These are phyloP conservation scores for Catalaphyllia jardinei DNA, from an alignment of 64 coral and sea anemone species.

Conservation along the genomic window DNA sequence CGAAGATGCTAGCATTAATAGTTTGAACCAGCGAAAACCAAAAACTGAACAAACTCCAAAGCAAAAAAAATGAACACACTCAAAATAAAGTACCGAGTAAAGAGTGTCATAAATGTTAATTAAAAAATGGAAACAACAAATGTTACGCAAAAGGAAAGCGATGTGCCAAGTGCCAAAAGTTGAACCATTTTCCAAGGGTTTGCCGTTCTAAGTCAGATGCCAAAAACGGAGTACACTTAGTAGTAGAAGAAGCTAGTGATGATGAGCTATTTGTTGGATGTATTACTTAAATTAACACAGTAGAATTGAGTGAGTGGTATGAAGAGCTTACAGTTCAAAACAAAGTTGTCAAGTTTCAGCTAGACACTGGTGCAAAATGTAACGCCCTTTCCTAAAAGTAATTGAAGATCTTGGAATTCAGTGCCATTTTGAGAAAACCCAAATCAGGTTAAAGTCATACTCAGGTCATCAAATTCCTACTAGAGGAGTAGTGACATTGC, in stretches of 20 bases:
- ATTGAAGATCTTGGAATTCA: too few relatives aligned
- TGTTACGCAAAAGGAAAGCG: conserved; percentile 12
- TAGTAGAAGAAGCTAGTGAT: background rate
- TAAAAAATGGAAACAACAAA: conserved; percentile 9
- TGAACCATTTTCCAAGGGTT: conserved; percentile 30
- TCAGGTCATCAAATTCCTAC: background rate
- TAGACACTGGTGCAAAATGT: conserved; percentile 37
- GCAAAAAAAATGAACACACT: background rate
- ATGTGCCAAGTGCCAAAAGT: conserved; percentile 6
- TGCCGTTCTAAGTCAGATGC: background rate
- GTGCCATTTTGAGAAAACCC: background rate
- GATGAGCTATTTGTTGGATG: conserved; percentile 14
- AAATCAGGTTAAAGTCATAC: background rate
- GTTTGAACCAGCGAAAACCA: background rate
- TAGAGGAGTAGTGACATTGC: conserved; percentile 10
- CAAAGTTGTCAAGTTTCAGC: background rate
- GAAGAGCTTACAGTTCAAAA: background rate
- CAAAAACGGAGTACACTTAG: too few relatives aligned
- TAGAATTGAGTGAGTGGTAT: background rate
- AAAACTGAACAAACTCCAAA: background rate
- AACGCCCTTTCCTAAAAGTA: background rate
- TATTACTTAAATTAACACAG: background rate
- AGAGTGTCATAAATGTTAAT: conserved; percentile 3
- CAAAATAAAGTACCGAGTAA: too few relatives aligned
- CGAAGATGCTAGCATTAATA: background rate